Evolutionary conservation across 2,888 invertebrate species (phyloP).

Genomic region (Oasisia sp.): DNA sequence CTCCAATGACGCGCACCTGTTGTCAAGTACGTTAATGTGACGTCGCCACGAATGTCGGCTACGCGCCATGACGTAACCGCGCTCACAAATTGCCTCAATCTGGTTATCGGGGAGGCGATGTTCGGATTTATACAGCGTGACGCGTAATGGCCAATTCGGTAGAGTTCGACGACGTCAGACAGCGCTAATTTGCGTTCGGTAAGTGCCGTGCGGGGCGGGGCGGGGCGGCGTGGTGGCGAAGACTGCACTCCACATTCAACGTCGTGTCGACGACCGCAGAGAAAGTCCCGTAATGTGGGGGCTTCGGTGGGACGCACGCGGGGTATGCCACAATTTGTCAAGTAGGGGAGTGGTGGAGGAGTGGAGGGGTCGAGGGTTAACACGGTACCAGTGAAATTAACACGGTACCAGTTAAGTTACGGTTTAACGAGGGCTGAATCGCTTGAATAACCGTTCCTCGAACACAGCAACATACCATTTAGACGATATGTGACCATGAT

Average conservation of each 20-base stretch:
- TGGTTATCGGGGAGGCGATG: constrained; percentile 20
- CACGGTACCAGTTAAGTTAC: no score
- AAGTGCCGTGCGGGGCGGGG: constrained; percentile 20
- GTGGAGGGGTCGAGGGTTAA: not conserved
- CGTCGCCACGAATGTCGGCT: constrained; percentile 24
- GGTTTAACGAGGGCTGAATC: no score
- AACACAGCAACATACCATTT: no score
- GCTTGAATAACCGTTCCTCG: no score
- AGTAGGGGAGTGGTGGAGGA: not conserved
- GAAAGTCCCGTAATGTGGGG: constrained; percentile 20
- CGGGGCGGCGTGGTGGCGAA: not conserved
- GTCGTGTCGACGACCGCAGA: constrained; percentile 20
- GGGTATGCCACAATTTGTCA: constrained; percentile 19
- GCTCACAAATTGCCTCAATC: constrained; percentile 23
- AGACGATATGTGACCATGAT: no score
- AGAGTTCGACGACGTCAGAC: constrained; percentile 6
- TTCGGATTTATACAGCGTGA: constrained; percentile 21
- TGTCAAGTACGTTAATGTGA: constrained; percentile 23
- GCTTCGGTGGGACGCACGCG: not conserved
- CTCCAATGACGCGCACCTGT: constrained; percentile 19
- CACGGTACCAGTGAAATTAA: constrained; percentile 7
- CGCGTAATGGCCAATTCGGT: constrained; percentile 25
- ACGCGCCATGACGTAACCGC: constrained; percentile 14
- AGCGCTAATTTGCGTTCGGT: constrained; percentile 21
- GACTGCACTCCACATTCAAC: not conserved